Base-by-base conservation (phyloP, 2,888 invertebrate species). In the Oscheius sp. region DNA sequence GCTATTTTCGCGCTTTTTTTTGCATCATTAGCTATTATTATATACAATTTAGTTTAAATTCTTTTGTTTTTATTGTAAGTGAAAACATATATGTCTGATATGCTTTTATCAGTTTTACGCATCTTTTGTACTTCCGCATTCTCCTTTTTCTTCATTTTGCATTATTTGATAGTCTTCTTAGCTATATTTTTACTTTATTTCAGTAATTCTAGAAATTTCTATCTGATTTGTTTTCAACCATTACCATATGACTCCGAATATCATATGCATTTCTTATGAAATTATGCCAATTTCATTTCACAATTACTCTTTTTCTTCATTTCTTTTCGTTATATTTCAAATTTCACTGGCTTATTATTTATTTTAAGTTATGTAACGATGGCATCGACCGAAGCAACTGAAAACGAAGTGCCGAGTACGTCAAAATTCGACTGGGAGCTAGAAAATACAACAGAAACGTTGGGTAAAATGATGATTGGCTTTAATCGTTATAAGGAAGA, bases 381-480 rank as follows among this genome's bases (percentile, higher is more conserved):
- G 59, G 20, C 54, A 12, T 44, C 26, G 9, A 12, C 59, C 41
- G n/a, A 20, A 9, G 9, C 44, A 44, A 24, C 32, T 9, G 36
- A 33, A 17, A 26, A 33, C 14, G 41, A 44, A 17, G 26, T 32
- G 33, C 33, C 59, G 14, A 44, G 44, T 44, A 59, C 59, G 4
- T 59, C 59, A 1, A 59, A 44, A 54, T 33, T 54, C 17, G 59
- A 59, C n/a, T 24, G n/a, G 24, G 44, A 44, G 17, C 44, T 59
- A 6, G 59, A 59, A 20, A 41, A 26, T 26, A 59, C 59, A 12
- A 26, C 44, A 3, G 41, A 59, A 24, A 59, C 59, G n/a, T 41
- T 59, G 28, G 59, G 59, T 8, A 41, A 26, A 26, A 59, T 59
- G 59, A 59, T 59, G 28, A 59, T 59, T 26, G 59, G 59, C 38